These are phyloP conservation scores for Podotricha telesiphe DNA, from an alignment of 2,888 invertebrate species.

Conservation along the genomic window DNA sequence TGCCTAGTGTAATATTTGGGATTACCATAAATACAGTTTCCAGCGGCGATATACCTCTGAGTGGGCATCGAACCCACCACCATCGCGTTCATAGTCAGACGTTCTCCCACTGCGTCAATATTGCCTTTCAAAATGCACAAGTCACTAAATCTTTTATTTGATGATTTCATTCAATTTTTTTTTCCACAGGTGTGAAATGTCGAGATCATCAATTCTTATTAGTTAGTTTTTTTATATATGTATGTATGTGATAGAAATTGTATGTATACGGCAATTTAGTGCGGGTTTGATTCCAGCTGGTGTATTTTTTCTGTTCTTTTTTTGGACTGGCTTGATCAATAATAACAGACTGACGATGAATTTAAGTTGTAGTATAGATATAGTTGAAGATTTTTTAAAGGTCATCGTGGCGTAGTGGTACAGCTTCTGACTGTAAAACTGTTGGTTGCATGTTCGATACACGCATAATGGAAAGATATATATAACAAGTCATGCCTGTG, in stretches of 20 bases:
- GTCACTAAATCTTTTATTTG: neutral
- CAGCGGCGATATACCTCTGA: too few relatives aligned
- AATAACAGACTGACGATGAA: too few relatives aligned
- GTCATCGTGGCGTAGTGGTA: too few relatives aligned
- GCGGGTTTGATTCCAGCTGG: conserved; percentile 4
- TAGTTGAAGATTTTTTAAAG: too few relatives aligned
- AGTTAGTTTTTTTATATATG: neutral
- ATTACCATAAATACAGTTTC: too few relatives aligned
- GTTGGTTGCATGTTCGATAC: too few relatives aligned
- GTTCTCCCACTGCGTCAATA: neutral
- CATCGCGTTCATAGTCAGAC: neutral
- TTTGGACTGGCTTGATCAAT: too few relatives aligned
- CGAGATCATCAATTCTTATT: conserved; percentile 14
- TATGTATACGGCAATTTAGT: neutral
- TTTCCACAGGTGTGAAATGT: neutral
- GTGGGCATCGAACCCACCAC: neutral
- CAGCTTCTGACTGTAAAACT: too few relatives aligned
- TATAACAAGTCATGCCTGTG: too few relatives aligned
- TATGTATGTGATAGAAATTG: neutral
- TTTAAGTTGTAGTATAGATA: too few relatives aligned
- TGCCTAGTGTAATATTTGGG: too few relatives aligned
- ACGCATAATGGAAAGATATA: too few relatives aligned
- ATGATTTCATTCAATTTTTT: neutral
- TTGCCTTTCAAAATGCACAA: neutral
- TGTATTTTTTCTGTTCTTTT: neutral